A percentile compares a stretch with the other conserved stretches of the same genome.
These are phyloP conservation scores for Chironomus tepperi DNA, from an alignment of 1,140 invertebrate genomes.

Conservation along the genomic window DNA sequence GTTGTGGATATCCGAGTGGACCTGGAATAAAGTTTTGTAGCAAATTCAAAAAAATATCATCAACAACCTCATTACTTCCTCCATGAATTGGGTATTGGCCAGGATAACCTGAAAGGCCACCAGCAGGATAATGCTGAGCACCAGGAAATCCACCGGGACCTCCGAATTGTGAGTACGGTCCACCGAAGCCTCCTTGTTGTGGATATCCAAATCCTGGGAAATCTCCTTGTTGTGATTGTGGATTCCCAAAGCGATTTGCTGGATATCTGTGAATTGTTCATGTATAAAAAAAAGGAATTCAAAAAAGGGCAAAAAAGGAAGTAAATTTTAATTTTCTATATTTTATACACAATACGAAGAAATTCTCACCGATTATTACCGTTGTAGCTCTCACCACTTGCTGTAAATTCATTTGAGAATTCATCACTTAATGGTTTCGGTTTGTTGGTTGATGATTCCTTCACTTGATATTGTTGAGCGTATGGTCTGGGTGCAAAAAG, in stretches of 20 bases:
- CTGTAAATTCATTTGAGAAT: conserved; percentile 11
- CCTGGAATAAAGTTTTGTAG: not conserved
- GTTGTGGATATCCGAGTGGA: not conserved
- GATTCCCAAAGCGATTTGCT: not conserved
- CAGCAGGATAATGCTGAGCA: not conserved
- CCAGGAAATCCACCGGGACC: not conserved
- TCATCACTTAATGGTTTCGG: conserved; percentile 26
- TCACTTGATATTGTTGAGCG: conserved; percentile 22
- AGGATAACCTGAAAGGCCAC: no score
- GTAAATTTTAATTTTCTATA: not conserved
- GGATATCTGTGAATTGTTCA: not conserved
- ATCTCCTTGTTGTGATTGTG: not conserved
- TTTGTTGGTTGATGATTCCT: conserved; percentile 24
- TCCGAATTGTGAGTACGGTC: not conserved
- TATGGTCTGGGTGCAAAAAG: not conserved
- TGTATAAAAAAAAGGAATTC: not conserved
- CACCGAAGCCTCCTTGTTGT: not conserved
- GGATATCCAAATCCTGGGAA: not conserved
- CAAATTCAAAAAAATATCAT: no score
- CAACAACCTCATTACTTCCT: no score
- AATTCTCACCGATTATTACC: not conserved
- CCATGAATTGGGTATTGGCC: no score
- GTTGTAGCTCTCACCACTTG: not conserved
- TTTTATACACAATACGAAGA: not conserved
- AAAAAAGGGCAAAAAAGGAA: not conserved